Conservation (phyloP, 2,888 invertebrate species). For the Drosophila meridionalis region DNA sequence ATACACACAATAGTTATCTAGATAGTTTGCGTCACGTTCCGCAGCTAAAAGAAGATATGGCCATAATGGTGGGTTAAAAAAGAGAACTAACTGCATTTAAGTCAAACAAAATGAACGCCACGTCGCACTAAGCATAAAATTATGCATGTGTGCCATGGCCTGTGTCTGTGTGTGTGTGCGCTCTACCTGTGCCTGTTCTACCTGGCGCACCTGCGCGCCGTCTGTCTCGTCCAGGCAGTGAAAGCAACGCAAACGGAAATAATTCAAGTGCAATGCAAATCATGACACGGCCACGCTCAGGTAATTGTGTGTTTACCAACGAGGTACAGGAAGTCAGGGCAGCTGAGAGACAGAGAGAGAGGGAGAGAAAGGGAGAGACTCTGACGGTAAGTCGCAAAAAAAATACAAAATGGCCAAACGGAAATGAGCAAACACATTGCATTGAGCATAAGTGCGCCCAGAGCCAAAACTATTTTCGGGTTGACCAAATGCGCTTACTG, state of each 20-base stretch:
- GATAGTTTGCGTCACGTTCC: slow-evolving; percentile 39
- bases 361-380: background rate
- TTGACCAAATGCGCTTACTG: slow-evolving; percentile 32
- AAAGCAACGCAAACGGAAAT: slow-evolving; percentile 70
- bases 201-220: background rate
- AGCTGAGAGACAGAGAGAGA: background rate
- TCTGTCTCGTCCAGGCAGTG: slow-evolving; percentile 8
- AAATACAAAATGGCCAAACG: slow-evolving; percentile 33
- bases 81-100: slow-evolving; percentile 58
- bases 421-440: slow-evolving; percentile 71
- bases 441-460: slow-evolving; percentile 44
- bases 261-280: slow-evolving; percentile 80
- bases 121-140: slow-evolving; percentile 66
- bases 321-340: slow-evolving; percentile 54
- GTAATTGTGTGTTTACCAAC: slow-evolving; percentile 75
- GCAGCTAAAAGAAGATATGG: slow-evolving; percentile 50
- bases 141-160: slow-evolving; percentile 69
- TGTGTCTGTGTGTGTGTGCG: background rate
- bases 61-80: slow-evolving; percentile 53
- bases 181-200: background rate
- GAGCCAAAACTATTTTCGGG: slow-evolving; percentile 34
- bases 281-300: slow-evolving; percentile 72
- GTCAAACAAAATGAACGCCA: slow-evolving; percentile 74
- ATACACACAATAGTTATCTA: background rate
- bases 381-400: background rate